Evolutionary conservation across 2,888 invertebrate species (phyloP).

Genomic region (Drosophila cognata): DNA sequence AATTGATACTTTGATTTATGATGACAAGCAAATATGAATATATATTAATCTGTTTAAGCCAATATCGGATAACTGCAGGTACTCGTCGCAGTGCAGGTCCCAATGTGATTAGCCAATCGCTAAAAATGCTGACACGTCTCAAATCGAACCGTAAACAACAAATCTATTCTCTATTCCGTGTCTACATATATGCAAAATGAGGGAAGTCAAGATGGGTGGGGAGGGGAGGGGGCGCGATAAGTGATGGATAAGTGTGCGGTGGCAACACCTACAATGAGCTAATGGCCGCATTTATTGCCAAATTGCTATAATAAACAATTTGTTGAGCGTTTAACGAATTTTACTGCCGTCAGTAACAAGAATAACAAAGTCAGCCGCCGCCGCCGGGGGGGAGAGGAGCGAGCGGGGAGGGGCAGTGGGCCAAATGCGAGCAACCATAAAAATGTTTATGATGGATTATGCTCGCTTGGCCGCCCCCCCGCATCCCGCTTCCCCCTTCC

Average conservation of each 20-base stretch:
- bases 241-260: slow-evolving; percentile 55
- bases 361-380: slow-evolving; percentile 45
- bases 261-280: slow-evolving; percentile 80
- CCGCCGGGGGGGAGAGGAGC: background rate
- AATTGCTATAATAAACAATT: slow-evolving; percentile 81
- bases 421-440: slow-evolving; percentile 77
- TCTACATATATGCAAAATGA: slow-evolving; percentile 14
- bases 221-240: background rate
- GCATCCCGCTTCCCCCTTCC: background rate
- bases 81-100: background rate
- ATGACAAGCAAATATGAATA: background rate
- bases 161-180: background rate
- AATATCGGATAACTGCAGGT: background rate
- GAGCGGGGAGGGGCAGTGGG: slow-evolving; percentile 29
- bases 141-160: background rate
- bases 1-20: background rate
- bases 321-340: slow-evolving; percentile 82
- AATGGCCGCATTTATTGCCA: slow-evolving; percentile 79
- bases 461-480: slow-evolving; percentile 46
- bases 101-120: slow-evolving; percentile 1
- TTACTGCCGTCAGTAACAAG: slow-evolving; percentile 77
- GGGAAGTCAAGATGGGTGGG: background rate
- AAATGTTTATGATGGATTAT: slow-evolving; percentile 82
- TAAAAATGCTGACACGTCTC: slow-evolving; percentile 20
- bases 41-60: background rate